Evolutionary conservation across 2,888 invertebrate species (phyloP).

Genomic region (Oscheius myriophilus): DNA sequence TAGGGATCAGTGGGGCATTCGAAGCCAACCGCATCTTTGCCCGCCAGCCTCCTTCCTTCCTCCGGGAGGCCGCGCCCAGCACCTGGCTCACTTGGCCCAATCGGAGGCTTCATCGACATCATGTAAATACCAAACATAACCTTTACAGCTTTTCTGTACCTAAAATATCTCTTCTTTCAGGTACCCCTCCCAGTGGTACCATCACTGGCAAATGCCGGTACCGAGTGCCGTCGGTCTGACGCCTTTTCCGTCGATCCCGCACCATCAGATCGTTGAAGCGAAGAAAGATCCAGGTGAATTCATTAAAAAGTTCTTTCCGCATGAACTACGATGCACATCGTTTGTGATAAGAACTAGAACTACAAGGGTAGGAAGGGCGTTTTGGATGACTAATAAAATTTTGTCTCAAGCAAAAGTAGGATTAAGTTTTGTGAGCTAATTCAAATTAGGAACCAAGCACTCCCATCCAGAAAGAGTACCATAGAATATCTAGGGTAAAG

Average conservation of each 20-base stretch:
- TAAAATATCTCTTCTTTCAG: conserved; percentile 34
- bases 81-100: background rate
- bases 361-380: too few relatives aligned
- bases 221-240: conserved; percentile 49
- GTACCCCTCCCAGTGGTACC: conserved; percentile 53
- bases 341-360: too few relatives aligned
- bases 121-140: background rate
- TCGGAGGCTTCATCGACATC: conserved; percentile 2
- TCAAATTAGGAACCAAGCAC: background rate
- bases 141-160: conserved; percentile 1
- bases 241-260: conserved; percentile 42
- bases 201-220: conserved; percentile 58
- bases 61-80: background rate
- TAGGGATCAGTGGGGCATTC: conserved; percentile 7
- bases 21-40: background rate
- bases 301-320: too few relatives aligned
- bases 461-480: too few relatives aligned
- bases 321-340: too few relatives aligned
- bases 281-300: conserved; percentile 34
- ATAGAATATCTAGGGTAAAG: too few relatives aligned
- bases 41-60: background rate
- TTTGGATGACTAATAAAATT: too few relatives aligned
- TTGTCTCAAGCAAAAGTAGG: too few relatives aligned
- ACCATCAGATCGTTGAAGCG: conserved; percentile 37
- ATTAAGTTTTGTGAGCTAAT: background rate